Base-by-base conservation (phyloP, 2,797 vertebrate species). In the Geotrypetes seraphini region DNA sequence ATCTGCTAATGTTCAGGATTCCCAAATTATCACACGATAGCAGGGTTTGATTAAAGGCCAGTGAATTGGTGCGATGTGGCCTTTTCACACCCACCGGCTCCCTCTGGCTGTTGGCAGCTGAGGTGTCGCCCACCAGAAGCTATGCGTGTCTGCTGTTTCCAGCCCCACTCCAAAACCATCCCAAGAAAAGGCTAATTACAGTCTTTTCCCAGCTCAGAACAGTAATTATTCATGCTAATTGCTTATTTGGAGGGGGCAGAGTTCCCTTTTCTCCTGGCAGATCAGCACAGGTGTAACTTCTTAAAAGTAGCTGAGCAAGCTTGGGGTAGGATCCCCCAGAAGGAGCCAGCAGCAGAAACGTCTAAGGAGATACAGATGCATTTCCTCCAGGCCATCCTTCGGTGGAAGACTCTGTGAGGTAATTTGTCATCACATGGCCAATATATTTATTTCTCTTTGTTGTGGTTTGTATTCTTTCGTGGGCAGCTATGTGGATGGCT, bases 221-320 rank as follows among this genome's bases (percentile, higher is more conserved):
- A 57, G 47, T 73, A 69, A 69, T 73, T 73, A 71, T 73, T 65
- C 65, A 67, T 73, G 63, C 65, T 73, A 71, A 73, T 73, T 73
- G 43, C 63, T 63, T 69, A 59, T 65, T 67, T 71, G 55, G 60
- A 56, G 45, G 43, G 27, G 38, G 50, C 49, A 24, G 37, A 28
- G n/a, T n/a, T n/a, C n/a, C n/a, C n/a, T n/a, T 33, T 62, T 35
- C 20, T 13, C 36, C 28, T 30, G 35, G 45, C 22, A 21, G 42
- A 50, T 37, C 45, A 33, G 60, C 45, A 15, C 50, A 57, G 59
- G 53, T 60, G 53, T 45, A 15, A 42, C 47, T 31, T 0, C 3
- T n/a, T 16, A 27, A 17, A 53, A 37, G 49, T 40, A 47, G 38
- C 30, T 0, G 5, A 33, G 19, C 5, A 2, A 13, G 1, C 17